Evolutionary conservation across 2,888 invertebrate species (phyloP), one percentile per base, ranked within the genome.

Genomic region (Callosobruchus maculatus): DNA sequence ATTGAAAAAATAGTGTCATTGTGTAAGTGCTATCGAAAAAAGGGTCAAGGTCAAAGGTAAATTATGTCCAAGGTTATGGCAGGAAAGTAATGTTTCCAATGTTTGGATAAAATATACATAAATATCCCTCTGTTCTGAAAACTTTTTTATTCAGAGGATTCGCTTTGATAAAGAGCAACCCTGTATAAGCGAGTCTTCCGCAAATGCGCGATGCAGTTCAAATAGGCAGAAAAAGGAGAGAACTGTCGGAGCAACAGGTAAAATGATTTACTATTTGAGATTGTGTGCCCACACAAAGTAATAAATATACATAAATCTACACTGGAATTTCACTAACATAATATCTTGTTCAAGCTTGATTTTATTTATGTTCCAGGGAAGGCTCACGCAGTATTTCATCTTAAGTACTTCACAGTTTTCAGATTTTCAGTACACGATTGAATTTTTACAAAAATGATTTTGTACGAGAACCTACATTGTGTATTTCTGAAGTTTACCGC

Each of bases 231-330:
- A 49, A 49, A 49, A 18, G 13, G 49, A 49, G 49, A 49, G 13
- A 49, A 18, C 49, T 49, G 49, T 49, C 18, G 9, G 13, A 13
- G 49, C 5, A 49, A 49, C 49, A 49, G 49, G 49, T 49, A 49
- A 68, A 73, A 75, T 75, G 75, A 75, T 75, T 75, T 75, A 75
- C 72, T 70, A 70, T 75, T 75, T 66, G 68, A 73, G 73, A 73
- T 75, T 70, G 71, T 71, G 49, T 71, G 69, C 75, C 75, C 73
- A 75, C 75, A 49, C 49, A 49, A 49, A 49, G 49, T 49, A 49
- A 49, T 49, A 49, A 71, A 73, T 73, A 73, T 66, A 68, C 73
- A 73, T 73, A 73, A 73, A 73, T 73, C 71, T 70, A 71, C 73
- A 69, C 71, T 69, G 73, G 71, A 73, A 73, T 73, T 69, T 49